Evolutionary conservation across 2,797 vertebrate genomes (phyloP), one percentile per base, ranked within the genome.

Genomic region (Cyprinella venusta): DNA sequence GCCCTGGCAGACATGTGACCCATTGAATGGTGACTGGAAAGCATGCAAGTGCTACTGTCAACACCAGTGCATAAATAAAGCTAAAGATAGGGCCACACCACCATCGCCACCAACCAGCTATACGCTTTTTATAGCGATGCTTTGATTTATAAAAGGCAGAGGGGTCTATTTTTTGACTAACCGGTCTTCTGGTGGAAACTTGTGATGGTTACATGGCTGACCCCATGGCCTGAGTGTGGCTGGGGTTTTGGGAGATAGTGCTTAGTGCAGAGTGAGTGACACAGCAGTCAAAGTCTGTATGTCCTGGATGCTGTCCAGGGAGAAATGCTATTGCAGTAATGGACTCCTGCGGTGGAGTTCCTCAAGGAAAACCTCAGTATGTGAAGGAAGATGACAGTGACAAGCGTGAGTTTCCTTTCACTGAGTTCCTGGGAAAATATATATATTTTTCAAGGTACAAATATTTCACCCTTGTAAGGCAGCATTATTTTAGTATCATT

Each of bases 101-200:
- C 93, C 90, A 88, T 89, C 88, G 93, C 93, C 92, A 92, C 92
- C 93, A 94, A 94, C 95, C 91, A 90, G 92, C 90, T 89, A 56
- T n/a, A 89, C 3, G 80, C 96, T 97, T 96, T 97, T 97, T 96
- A 96, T 98, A 99, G 97, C 91, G 92, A 89, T 91, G 89, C 95
- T 97, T 94, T 92, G 95, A 95, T 95, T 96, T 95, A 95, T 94
- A 96, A 96, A 96, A 95, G 93, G 91, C 88, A 84, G 91, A 40
- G 0, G 81, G 78, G 52, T 90, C 95, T 98, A 97, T 97, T 98
- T 96, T 92, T 89, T 94, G 94, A 88, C 13, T 38, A 36, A 61
- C 79, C 77, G 88, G 90, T 87, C 84, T 68, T 79, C 78, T 80
- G 72, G 88, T 91, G 94, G 93, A 93, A 96, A 94, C 94, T 93